These are phyloP conservation scores for Blomia tropicalis DNA, from an alignment of 2,888 invertebrate species.

Conservation along the genomic window DNA sequence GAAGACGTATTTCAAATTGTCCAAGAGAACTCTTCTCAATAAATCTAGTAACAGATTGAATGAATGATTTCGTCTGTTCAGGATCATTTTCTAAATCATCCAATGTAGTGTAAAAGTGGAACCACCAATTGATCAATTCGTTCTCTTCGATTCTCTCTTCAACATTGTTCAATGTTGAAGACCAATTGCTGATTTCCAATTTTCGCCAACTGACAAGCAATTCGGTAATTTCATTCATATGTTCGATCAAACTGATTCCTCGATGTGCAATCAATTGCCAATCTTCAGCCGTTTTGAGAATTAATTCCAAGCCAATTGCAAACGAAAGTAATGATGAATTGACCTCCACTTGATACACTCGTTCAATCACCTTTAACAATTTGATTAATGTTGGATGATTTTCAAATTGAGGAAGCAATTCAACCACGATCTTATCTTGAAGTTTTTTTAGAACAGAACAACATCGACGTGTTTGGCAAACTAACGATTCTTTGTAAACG, in stretches of 20 bases:
- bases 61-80: constrained; percentile 32
- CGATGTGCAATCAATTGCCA: constrained; percentile 84
- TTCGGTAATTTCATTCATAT: constrained; percentile 55
- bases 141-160: constrained; percentile 15
- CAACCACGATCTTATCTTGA: constrained; percentile 43
- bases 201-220: constrained; percentile 80
- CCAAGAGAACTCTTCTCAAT: constrained; percentile 65
- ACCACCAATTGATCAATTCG: constrained; percentile 62
- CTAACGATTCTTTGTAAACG: constrained; percentile 68
- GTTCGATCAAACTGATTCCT: constrained; percentile 59
- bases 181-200: constrained; percentile 52
- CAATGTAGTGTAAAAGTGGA: constrained; percentile 59
- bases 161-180: constrained; percentile 28
- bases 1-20: constrained; percentile 61
- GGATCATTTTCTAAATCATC: constrained; percentile 39
- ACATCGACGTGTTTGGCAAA: constrained; percentile 57
- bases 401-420: constrained; percentile 62
- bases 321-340: constrained; percentile 70
- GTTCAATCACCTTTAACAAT: constrained; percentile 33
- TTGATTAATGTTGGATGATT: constrained; percentile 65
- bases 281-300: constrained; percentile 56
- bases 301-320: constrained; percentile 70
- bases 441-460: constrained; percentile 51
- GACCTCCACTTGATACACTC: constrained; percentile 48
- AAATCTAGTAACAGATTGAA: constrained; percentile 55